These are phyloP conservation scores for Cactoblastis cactorum DNA, from an alignment of 2,888 invertebrate species.

Conservation along the genomic window DNA sequence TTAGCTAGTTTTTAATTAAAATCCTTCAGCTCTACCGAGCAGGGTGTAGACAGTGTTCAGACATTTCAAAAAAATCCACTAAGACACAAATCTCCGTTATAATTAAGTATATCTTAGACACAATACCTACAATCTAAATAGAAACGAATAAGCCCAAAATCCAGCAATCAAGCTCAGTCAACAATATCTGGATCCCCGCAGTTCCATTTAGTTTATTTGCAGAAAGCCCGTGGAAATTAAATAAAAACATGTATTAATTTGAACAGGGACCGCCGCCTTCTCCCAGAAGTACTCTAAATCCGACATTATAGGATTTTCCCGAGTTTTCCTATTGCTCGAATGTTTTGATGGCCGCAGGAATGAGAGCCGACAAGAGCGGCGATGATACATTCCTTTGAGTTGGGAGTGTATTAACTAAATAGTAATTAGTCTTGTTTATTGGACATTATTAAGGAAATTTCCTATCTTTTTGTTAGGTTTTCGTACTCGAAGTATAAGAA, in stretches of 20 bases:
- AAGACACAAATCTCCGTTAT: no score
- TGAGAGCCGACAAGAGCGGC: no score
- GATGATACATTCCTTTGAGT: background rate
- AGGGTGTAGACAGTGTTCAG: background rate
- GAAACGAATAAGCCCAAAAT: background rate
- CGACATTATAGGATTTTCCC: conserved; percentile 21
- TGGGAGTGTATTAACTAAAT: no score
- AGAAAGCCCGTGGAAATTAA: conserved; percentile 17
- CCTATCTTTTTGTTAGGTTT: no score
- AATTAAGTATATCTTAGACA: no score
- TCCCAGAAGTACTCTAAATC: conserved; percentile 27
- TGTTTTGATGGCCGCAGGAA: background rate
- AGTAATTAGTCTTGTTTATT: no score
- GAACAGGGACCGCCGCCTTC: conserved; percentile 4
- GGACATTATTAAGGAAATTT: no score
- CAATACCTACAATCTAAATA: no score
- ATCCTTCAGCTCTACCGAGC: background rate
- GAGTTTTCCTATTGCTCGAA: conserved; percentile 18
- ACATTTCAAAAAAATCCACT: no score
- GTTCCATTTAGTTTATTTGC: background rate
- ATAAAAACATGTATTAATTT: conserved; percentile 26
- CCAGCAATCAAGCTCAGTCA: background rate
- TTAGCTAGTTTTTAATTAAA: conserved; percentile 11
- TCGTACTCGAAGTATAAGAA: no score
- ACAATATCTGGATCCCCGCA: background rate